These are phyloP conservation scores for Sebastiscus tertius DNA, from an alignment of 2,797 vertebrate species.

Conservation along the genomic window DNA sequence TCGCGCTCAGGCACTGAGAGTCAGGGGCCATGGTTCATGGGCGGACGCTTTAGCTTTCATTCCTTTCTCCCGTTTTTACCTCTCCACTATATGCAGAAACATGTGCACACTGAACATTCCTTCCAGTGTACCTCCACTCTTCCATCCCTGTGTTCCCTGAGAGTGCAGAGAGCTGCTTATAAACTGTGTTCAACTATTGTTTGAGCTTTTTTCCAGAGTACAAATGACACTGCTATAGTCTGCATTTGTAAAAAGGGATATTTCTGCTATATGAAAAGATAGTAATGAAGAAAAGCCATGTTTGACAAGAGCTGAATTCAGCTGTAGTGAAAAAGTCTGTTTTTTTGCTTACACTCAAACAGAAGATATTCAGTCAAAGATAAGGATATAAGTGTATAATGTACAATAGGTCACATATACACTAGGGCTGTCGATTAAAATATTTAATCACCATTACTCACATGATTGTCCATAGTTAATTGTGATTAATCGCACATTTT, in stretches of 20 bases:
- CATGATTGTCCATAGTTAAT: too few relatives aligned
- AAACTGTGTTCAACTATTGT: constrained; percentile 6
- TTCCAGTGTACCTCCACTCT: constrained; percentile 43
- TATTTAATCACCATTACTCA: too few relatives aligned
- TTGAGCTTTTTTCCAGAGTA: background rate
- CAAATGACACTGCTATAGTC: background rate
- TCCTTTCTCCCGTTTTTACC: constrained; percentile 33
- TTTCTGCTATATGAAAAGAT: constrained; percentile 4
- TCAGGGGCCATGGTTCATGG: constrained; percentile 37
- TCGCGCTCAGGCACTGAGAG: constrained; percentile 52
- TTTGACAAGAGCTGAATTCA: constrained; percentile 2
- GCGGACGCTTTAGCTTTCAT: constrained; percentile 40
- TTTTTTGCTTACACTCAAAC: background rate
- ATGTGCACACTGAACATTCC: constrained; percentile 38
- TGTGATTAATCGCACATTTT: too few relatives aligned
- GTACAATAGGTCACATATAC: background rate
- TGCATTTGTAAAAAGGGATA: constrained; percentile 2
- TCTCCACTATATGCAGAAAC: constrained; percentile 36
- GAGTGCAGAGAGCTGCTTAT: constrained; percentile 6
- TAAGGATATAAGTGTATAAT: background rate
- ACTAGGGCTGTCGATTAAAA: background rate
- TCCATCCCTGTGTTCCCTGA: constrained; percentile 15
- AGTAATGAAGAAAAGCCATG: background rate
- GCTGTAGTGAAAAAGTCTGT: background rate
- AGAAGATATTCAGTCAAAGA: background rate